Evolutionary conservation across 53 echinoderm and acorn worm genomes (phyloP), one percentile per base, ranked within the genome.

Genomic region (Astropecten irregularis): DNA sequence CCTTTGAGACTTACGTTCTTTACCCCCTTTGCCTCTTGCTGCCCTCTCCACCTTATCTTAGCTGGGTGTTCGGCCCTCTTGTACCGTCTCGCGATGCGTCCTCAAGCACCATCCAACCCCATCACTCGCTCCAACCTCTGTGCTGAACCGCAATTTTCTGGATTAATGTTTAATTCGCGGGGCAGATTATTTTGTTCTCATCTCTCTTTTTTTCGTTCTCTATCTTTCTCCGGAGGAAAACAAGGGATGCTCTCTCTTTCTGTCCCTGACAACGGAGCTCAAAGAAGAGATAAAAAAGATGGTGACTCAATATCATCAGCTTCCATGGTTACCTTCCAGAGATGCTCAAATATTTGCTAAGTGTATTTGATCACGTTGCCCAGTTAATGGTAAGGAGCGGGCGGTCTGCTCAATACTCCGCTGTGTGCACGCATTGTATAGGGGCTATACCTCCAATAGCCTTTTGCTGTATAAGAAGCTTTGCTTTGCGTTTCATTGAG

Each of bases 291-390:
- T n/a, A n/a, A 32, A 64, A 9, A 32, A 35, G 56, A 66, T 49
- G 82, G 65, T 65, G 82, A 49, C 63, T 63, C 60, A 82, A 65
- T 65, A 82, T 82, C 65, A 31, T 31, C 63, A 18, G 65, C 40
- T 48, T 62, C 64, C 82, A 65, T 64, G 32, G 82, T 66, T 65
- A 47, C 82, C 28, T 25, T 20, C 15, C 66, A 59, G 58, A 77
- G 63, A 31, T 82, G 34, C 35, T 50, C 83, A 83, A 83, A 83
- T 83, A 83, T 83, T 83, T 83, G 83, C 67, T 40, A 54, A 68
- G 83, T 69, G 69, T 69, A 49, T 69, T 69, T 69, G 69, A 42
- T 49, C 31, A 69, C 69, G 69, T 69, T 69, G 69, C 49, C 7
- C 21, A 48, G 30, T 68, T 27, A 49, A 30, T n/a, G 28, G 50